phyloP scores from a whole-genome alignment of 2,797 vertebrate genomes.

The Chelon labrosus region DNA sequence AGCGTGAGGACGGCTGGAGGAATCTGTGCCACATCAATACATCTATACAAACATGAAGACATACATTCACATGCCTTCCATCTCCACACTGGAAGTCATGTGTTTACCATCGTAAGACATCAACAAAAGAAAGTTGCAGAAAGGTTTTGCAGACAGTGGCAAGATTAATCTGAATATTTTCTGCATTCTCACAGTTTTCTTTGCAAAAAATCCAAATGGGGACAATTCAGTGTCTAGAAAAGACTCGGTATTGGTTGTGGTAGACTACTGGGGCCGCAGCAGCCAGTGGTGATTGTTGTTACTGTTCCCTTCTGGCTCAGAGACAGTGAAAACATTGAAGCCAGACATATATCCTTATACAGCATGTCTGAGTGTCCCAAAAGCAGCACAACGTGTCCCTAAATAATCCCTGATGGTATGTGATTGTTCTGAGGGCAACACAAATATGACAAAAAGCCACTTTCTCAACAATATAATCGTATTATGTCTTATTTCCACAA shows the following conservation, averaged over 20 bases:
- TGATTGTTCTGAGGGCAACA: neutral
- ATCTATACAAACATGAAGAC: no score
- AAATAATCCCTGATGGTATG: constrained; percentile 12
- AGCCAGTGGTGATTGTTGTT: constrained; percentile 1
- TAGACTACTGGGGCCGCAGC: constrained; percentile 17
- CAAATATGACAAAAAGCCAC: no score
- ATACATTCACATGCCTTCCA: no score
- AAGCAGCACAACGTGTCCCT: neutral
- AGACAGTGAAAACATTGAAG: constrained; percentile 34
- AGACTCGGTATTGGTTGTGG: constrained; percentile 26
- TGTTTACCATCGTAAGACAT: no score
- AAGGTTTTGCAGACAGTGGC: no score
- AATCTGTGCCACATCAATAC: no score
- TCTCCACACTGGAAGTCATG: no score
- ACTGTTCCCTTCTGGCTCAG: constrained; percentile 23
- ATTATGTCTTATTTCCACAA: no score
- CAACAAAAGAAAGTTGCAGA: no score
- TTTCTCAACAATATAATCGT: no score
- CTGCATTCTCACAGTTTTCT: neutral
- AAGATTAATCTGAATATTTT: neutral
- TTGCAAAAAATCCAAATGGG: neutral
- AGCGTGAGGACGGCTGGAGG: neutral
- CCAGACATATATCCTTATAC: constrained; percentile 4
- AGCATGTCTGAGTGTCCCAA: constrained; percentile 13
- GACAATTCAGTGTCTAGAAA: constrained; percentile 2